Base-by-base conservation (phyloP, 1,140 invertebrate species). In the Monomorium pharaonis region DNA sequence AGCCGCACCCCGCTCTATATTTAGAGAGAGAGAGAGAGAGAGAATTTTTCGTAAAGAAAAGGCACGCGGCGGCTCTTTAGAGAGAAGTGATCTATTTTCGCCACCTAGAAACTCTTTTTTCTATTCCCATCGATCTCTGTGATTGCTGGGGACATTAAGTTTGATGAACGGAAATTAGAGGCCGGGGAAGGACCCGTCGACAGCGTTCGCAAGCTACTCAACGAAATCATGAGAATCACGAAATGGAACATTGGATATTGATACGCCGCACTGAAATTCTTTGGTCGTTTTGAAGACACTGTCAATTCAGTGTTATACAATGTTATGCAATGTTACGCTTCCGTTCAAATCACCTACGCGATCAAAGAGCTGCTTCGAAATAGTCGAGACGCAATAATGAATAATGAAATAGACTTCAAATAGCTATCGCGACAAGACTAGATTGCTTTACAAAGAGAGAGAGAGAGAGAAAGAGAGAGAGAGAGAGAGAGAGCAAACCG, bases 1-100 rank as follows among this genome's bases (percentile, higher is more conserved):
- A 77, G n/a, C 83, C 81, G 63, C 72, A n/a, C 88, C 85, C 42
- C 30, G 0, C 49, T 60, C 83, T 90, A 90, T 86, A 88, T 88
- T 88, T 90, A 90, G 83, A 76, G 49, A 37, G 54, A 69, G 49
- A 49, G 2, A 86, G 90, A 90, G 83, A 76, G 49, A 37, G 54
- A 69, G 49, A 49, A 1, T 7, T 14, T 24, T 56, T 86, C 60
- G 49, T 12, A 77, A 83, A 88, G 54, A 77, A 78, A 86, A 24
- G n/a, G 18, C 7, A 5, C 4, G 4, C 0, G 1, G 5, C 56
- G 6, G 12, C 47, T 62, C 37, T 44, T 14, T 44, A n/a, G 10
- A 9, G 7, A 78, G 42, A 49, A 77, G 14, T 54, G 47, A 47
- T 4, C n/a, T 33, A 16, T 21, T 58, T 75, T n/a, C 58, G 33